Percentiles rank a stretch among this genome's conserved stretches.
Conservation (phyloP, 2,797 vertebrate species). For the Pipistrellus nathusii region DNA sequence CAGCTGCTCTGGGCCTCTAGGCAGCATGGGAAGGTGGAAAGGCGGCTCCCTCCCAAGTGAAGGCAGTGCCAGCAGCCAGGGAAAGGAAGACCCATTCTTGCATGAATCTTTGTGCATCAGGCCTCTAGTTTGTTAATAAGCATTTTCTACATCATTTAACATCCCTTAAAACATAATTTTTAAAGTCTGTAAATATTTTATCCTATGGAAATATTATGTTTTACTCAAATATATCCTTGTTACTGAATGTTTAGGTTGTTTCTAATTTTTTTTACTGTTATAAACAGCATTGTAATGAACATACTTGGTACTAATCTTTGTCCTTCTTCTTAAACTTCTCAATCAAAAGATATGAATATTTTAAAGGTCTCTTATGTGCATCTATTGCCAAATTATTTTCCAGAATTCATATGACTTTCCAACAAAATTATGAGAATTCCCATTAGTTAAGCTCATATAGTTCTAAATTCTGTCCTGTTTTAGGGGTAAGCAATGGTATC, state of each 20-base stretch:
- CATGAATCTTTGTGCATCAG: too few relatives aligned
- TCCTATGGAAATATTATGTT: neutral
- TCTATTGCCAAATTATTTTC: conserved; percentile 8
- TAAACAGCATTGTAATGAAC: neutral
- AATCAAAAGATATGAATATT: conserved; percentile 1
- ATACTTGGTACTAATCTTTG: neutral
- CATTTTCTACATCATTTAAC: neutral
- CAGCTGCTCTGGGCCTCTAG: too few relatives aligned
- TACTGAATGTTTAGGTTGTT: neutral
- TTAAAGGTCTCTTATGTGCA: neutral
- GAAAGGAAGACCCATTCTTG: too few relatives aligned
- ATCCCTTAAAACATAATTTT: neutral
- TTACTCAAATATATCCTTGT: conserved; percentile 7
- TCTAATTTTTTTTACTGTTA: conserved; percentile 1
- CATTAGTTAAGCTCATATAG: neutral
- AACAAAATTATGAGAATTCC: neutral
- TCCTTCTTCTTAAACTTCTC: conserved; percentile 31
- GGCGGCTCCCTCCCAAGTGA: too few relatives aligned
- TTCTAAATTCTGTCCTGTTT: conserved; percentile 7
- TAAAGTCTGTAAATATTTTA: neutral
- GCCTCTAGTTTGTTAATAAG: neutral
- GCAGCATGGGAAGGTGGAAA: too few relatives aligned
- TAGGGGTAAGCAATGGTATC: neutral
- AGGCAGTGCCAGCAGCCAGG: too few relatives aligned
- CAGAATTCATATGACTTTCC: neutral